Conservation (phyloP, 1,140 invertebrate species). For the Sesamia nonagrioides region DNA sequence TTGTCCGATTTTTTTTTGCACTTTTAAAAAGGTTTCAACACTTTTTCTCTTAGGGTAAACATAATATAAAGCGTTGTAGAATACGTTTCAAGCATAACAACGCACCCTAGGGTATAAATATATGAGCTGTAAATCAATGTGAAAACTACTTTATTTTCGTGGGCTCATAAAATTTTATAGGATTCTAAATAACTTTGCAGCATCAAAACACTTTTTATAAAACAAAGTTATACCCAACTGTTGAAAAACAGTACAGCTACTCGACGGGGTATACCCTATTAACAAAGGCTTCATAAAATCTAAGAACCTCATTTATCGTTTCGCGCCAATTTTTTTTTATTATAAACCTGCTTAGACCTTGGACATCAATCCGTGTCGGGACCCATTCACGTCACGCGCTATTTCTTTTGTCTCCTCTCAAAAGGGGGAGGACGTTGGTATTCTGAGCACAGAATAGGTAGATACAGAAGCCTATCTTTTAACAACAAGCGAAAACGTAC, state of each 20-base stretch:
- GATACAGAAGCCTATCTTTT: background rate
- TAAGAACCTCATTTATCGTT: conserved; percentile 40
- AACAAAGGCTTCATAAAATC: conserved; percentile 23
- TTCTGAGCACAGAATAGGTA: background rate
- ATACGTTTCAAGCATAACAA: background rate
- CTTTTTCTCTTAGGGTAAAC: background rate
- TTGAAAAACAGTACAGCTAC: background rate
- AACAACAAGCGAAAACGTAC: no score
- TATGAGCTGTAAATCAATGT: background rate
- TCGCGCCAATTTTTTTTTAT: conserved; percentile 48
- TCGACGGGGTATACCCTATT: conserved; percentile 10
- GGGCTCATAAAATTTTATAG: background rate
- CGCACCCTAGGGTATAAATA: background rate
- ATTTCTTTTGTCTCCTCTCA: conserved; percentile 52
- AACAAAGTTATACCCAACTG: conserved; percentile 13
- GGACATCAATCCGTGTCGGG: conserved; percentile 51
- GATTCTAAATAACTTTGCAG: background rate
- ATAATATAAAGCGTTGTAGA: no score
- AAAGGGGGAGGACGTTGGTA: conserved; percentile 23
- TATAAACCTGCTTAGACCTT: conserved; percentile 44
- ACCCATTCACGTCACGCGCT: conserved; percentile 50
- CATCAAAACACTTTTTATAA: conserved; percentile 7
- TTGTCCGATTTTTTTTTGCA: no score
- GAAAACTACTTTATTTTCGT: conserved; percentile 4
- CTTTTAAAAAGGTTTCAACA: no score